Evolutionary conservation across 2,797 vertebrate genomes (phyloP), one percentile per base, ranked within the genome.

Genomic region (Choloepus didactylus): DNA sequence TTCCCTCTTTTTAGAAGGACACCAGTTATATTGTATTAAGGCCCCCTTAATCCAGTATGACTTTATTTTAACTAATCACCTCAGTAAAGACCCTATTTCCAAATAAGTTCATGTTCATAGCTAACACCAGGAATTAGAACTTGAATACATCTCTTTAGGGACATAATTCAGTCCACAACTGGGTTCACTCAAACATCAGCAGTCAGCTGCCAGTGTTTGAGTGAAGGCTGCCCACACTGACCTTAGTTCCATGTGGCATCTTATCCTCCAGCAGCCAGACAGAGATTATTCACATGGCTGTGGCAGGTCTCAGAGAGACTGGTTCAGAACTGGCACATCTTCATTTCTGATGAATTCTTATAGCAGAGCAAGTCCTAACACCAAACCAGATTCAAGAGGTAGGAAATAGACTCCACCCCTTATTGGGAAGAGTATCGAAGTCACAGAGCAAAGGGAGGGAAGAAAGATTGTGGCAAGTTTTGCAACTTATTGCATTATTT

Each of bases 401-500:
- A 12, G 16, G 66, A 59, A 73, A 56, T n/a, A 54, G 29, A 66
- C n/a, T 41, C 6, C 11, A 21, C 9, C 19, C 89, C 49, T 79
- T 46, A 9, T 38, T 66, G 67, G 31, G 38, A 80, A 88, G 67
- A 67, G 16, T 5, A 27, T 81, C 72, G 75, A 21, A 79, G 64
- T 35, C 56, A 75, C 2, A 66, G 21, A 5, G 35, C 31, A 67
- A 81, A 73, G 5, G 46, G 18, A 59, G 7, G 2, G 12, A 46
- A 80, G 21, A 76, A 76, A n/a, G 18, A 21, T 6, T 35, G 9
- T 84, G 19, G n/a, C 18, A 23, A 73, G 11, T 76, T 93, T 91
- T 92, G 35, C 12, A 89, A 31, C 83, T 64, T 75, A 46, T 85
- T 25, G 82, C 9, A 70, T 91, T 76, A 90, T 9, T 12, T 81